Base-by-base conservation (phyloP, 2,888 invertebrate genomes). In the Dorcus parallelipipedus region DNA sequence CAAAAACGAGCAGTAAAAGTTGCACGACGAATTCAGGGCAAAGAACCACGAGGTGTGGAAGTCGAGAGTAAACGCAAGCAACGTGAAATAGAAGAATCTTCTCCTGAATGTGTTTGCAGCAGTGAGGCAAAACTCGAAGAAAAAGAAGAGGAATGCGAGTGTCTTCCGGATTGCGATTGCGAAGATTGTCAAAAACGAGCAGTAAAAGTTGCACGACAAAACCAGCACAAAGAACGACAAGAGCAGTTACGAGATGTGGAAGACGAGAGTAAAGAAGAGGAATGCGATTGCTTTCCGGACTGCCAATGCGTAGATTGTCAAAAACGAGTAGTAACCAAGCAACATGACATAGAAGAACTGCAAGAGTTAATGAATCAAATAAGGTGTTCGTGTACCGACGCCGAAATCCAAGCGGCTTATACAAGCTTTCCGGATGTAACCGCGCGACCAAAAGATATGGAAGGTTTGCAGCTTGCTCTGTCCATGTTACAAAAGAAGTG, bases 401-500 rank as follows among this genome's bases (percentile, higher is more conserved):
- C 62, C 8, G 66, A 64, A 57, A 39, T 45, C 23, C 49, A 51
- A 38, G 48, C 60, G 3, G 20, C 50, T 8, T 59, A 58, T 7
- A 51, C 55, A 14, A 40, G 26, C 9, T 48, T 58, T 1, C 42
- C 17, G 3, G 59, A 63, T 33, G 7, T 33, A 33, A 41, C 56
- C 17, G 45, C 51, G 3, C 38, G 9, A 23, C 48, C 56, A 10
- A 43, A 20, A 5, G 33, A 17, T 5, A 14, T 50, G 38, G 42
- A 56, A 50, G 72, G 71, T 8, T 58, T 77, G 41, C 71, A 75
- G 56, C 58, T 74, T 59, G 72, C 75, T 8, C 59, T 77, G 41
- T 60, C 64, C 4, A 70, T 68, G 39, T 61, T 76, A 17, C 72
- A 75, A 58, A 65, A 70, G 26, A 76, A 77, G 57, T 76, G 76